A percentile compares a stretch with the other conserved stretches of the same genome.
Evolutionary conservation across 1,140 invertebrate genomes (phyloP).

Genomic region (honey bee (Apis mellifera)): DNA sequence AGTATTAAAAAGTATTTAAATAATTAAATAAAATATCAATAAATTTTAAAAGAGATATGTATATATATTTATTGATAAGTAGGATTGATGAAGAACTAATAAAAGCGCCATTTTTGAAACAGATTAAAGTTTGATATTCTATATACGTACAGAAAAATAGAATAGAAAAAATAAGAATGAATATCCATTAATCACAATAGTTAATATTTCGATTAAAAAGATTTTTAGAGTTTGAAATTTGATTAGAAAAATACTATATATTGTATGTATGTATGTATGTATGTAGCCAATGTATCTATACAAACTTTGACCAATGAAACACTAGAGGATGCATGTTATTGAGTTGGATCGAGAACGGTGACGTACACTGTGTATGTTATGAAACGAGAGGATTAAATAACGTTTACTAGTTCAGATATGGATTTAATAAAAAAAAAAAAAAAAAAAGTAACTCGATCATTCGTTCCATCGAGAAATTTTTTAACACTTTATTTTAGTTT

Average conservation of each 20-base stretch:
- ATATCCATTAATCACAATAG: neutral
- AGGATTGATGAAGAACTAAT: conserved; percentile 8
- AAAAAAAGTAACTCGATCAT: conserved; percentile 1
- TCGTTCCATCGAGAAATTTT: conserved; percentile 20
- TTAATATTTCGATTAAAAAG: neutral
- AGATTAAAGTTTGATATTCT: neutral
- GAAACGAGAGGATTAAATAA: conserved; percentile 38
- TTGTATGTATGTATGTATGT: no score
- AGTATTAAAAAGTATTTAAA: no score
- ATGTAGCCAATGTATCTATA: neutral
- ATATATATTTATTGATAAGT: neutral
- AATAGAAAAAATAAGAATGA: neutral
- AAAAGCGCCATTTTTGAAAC: neutral
- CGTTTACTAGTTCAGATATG: neutral
- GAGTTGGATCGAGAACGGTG: neutral
- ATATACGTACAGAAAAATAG: neutral
- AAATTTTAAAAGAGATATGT: neutral
- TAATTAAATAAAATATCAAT: neutral
- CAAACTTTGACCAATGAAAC: neutral
- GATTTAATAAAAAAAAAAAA: conserved; percentile 1
- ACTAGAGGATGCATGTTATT: neutral
- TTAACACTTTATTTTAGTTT: neutral
- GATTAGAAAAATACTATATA: neutral
- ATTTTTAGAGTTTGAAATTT: no score
- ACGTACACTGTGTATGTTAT: neutral